Percentiles rank a stretch among this genome's conserved stretches.
These are phyloP conservation scores for Apeira syringaria DNA, from an alignment of 2,888 invertebrate genomes.

Conservation along the genomic window DNA sequence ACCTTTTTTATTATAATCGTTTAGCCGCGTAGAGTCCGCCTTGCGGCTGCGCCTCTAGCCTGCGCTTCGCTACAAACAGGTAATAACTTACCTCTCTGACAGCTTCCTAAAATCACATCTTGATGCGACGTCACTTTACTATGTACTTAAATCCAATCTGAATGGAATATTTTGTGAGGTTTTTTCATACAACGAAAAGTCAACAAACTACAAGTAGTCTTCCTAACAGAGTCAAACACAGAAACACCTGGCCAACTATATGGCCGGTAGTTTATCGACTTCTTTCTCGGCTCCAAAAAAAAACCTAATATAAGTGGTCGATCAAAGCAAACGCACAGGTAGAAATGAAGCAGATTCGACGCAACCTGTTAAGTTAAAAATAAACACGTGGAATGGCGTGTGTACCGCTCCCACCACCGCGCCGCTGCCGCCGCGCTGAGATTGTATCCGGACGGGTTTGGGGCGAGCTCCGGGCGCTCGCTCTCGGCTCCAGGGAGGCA, in stretches of 20 bases:
- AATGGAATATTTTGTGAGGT: no score
- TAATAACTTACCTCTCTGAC: no score
- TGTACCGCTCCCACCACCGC: conserved; percentile 21
- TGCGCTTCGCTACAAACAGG: no score
- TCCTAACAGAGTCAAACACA: neutral
- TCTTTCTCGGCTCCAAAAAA: conserved; percentile 13
- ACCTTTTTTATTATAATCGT: no score
- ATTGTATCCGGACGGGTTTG: conserved; percentile 38
- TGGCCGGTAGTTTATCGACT: conserved; percentile 19
- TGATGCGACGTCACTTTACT: no score
- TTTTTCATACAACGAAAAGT: no score
- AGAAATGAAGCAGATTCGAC: conserved; percentile 43
- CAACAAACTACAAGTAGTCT: no score
- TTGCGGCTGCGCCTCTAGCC: no score
- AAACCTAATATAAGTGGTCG: conserved; percentile 14
- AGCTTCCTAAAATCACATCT: no score
- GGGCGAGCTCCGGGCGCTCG: conserved; percentile 6
- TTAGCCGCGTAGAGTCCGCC: no score
- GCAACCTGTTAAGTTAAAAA: conserved; percentile 66
- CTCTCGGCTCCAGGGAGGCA: neutral
- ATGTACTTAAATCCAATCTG: no score
- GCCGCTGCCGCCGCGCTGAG: no score
- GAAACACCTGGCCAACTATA: conserved; percentile 39
- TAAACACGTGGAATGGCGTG: conserved; percentile 47
- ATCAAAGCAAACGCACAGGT: conserved; percentile 35